Evolutionary conservation across 2,888 invertebrate genomes (phyloP).

Genomic region (Vanessa cardui): DNA sequence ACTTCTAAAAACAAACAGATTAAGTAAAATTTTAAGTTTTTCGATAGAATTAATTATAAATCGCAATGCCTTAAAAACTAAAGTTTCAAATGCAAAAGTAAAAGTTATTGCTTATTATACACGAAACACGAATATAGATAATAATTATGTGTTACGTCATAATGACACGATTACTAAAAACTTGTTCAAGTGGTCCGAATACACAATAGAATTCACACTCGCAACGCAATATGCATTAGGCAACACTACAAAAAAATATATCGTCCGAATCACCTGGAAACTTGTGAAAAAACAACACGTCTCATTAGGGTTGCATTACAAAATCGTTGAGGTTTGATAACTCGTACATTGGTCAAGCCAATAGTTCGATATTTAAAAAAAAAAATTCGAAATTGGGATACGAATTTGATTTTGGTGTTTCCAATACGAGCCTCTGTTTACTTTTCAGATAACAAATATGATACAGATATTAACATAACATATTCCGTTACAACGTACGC

Average conservation of each 20-base stretch:
- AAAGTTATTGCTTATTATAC: slow-evolving; percentile 25
- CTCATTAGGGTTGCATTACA: too few relatives aligned
- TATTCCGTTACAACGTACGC: slow-evolving; percentile 68
- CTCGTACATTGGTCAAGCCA: too few relatives aligned
- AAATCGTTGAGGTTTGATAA: too few relatives aligned
- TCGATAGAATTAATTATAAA: neutral
- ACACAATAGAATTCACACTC: slow-evolving; percentile 60
- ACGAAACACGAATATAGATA: slow-evolving; percentile 29
- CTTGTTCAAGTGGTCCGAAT: slow-evolving; percentile 26
- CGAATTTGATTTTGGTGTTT: too few relatives aligned
- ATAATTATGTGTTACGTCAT: slow-evolving; percentile 41
- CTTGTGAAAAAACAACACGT: slow-evolving; percentile 44
- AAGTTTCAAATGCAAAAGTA: slow-evolving; percentile 16
- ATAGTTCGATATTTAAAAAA: too few relatives aligned
- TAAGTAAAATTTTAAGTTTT: neutral
- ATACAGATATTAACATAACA: slow-evolving; percentile 57
- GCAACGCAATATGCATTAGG: slow-evolving; percentile 55
- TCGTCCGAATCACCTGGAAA: slow-evolving; percentile 54
- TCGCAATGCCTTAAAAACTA: slow-evolving; percentile 10
- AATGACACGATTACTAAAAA: slow-evolving; percentile 23
- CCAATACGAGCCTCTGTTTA: slow-evolving; percentile 8
- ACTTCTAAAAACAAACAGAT: neutral
- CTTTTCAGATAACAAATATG: slow-evolving; percentile 43
- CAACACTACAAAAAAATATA: slow-evolving; percentile 41
- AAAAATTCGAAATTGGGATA: too few relatives aligned